Conservation (phyloP, 2,113 vertebrate species). For the Rhegmatorhina hoffmannsi region DNA sequence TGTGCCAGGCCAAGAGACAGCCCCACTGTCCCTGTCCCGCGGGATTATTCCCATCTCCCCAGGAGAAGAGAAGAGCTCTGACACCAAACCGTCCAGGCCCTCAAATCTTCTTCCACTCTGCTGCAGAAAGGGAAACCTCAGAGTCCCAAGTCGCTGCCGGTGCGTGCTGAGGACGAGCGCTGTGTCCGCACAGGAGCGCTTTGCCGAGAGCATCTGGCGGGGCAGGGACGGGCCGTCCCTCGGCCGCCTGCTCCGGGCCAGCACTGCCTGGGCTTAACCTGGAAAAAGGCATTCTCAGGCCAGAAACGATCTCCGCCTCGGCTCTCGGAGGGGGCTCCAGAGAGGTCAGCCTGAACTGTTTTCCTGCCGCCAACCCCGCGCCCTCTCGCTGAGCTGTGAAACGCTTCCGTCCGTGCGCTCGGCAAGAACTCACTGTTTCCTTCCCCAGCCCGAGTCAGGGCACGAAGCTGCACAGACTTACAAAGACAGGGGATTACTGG, state of each 20-base stretch:
- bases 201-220: accelerated
- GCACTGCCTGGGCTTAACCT: not conserved
- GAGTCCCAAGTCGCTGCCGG: not conserved
- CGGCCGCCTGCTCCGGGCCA: not conserved
- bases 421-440: slow-evolving; percentile 49
- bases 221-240: not conserved
- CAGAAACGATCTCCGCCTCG: slow-evolving; percentile 17
- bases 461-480: not conserved
- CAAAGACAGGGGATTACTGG: slow-evolving; percentile 6
- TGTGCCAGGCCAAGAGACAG: not conserved
- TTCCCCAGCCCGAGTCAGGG: slow-evolving; percentile 7
- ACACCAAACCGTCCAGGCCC: not conserved
- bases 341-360: slow-evolving; percentile 1
- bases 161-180: not conserved
- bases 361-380: not conserved
- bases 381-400: slow-evolving; percentile 8
- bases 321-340: not conserved
- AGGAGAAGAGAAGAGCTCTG: not conserved
- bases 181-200: accelerated
- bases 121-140: not conserved
- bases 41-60: not conserved
- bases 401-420: accelerated
- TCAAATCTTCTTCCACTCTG: not conserved
- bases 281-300: slow-evolving; percentile 24
- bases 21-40: accelerated